Conservation (phyloP, 1,140 invertebrate species). For the Tetramorium alpestre region DNA sequence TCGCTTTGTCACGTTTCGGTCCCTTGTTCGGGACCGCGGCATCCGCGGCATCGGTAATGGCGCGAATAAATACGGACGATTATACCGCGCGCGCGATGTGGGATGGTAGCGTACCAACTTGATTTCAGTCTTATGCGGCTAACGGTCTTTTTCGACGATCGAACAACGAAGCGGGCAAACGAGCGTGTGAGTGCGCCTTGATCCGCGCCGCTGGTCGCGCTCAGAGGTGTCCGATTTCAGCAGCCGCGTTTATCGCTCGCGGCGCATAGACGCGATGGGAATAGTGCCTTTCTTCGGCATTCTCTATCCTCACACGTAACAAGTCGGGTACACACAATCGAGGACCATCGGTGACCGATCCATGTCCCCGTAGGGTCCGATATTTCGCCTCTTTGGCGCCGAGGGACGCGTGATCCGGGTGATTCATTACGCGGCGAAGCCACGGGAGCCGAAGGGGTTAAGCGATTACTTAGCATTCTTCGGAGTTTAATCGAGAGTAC, state of each 20-base stretch:
- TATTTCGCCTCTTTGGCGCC: constrained; percentile 27
- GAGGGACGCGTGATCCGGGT: constrained; percentile 20
- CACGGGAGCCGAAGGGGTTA: constrained; percentile 51
- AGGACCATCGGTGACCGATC: neutral
- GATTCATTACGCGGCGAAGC: constrained; percentile 40
- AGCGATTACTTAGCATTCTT: constrained; percentile 58
- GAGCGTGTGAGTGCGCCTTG: constrained; percentile 63
- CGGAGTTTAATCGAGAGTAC: constrained; percentile 64
- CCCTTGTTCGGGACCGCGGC: neutral
- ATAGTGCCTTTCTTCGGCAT: constrained; percentile 46
- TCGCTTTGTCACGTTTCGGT: constrained; percentile 27
- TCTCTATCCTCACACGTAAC: constrained; percentile 12
- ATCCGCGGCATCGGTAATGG: constrained; percentile 20
- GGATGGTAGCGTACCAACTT: constrained; percentile 44
- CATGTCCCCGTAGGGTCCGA: constrained; percentile 9
- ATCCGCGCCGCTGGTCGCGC: constrained; percentile 46
- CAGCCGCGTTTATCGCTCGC: constrained; percentile 53
- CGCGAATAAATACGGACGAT: constrained; percentile 45
- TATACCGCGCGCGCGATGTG: constrained; percentile 17
- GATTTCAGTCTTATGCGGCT: constrained; percentile 44
- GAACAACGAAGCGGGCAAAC: constrained; percentile 35
- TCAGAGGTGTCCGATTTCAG: constrained; percentile 63
- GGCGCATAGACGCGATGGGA: constrained; percentile 39
- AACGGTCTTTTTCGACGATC: constrained; percentile 64
- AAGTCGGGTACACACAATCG: constrained; percentile 19